Evolutionary conservation across 2,113 vertebrate genomes (phyloP).

Genomic region (Garra rufa): DNA sequence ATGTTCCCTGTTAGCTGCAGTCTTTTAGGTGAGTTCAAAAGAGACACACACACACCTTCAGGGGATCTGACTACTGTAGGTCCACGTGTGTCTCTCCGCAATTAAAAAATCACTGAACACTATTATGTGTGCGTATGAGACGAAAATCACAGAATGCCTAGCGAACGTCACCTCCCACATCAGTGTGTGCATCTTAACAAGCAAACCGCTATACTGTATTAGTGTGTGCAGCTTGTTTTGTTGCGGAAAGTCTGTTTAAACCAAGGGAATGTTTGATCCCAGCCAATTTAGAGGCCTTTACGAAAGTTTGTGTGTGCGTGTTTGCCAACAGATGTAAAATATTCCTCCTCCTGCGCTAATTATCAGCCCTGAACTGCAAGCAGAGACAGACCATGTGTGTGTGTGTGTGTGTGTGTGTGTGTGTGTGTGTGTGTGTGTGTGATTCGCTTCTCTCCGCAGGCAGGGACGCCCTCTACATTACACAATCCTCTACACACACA

Average conservation of each 20-base stretch:
- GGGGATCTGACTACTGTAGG: background rate
- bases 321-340: constrained; percentile 43
- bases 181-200: background rate
- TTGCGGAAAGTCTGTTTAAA: constrained; percentile 8
- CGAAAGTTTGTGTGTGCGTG: constrained; percentile 8
- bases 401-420: constrained; percentile 32
- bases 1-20: background rate
- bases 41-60: background rate
- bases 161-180: background rate
- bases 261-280: constrained; percentile 31
- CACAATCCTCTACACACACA: constrained; percentile 25
- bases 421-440: constrained; percentile 30
- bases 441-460: constrained; percentile 26
- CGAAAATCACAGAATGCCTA: background rate
- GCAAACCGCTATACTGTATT: background rate
- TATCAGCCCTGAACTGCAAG: constrained; percentile 32
- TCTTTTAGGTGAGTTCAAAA: background rate
- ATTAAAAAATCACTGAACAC: constrained; percentile 13
- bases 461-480: constrained; percentile 39
- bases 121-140: background rate
- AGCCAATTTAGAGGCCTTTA: constrained; percentile 33
- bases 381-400: constrained; percentile 25
- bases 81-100: background rate
- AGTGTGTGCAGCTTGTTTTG: background rate
- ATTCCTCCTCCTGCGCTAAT: constrained; percentile 53